phyloP scores from a whole-genome alignment of 2,113 vertebrate genomes.

The Triplophysa tibetana region DNA sequence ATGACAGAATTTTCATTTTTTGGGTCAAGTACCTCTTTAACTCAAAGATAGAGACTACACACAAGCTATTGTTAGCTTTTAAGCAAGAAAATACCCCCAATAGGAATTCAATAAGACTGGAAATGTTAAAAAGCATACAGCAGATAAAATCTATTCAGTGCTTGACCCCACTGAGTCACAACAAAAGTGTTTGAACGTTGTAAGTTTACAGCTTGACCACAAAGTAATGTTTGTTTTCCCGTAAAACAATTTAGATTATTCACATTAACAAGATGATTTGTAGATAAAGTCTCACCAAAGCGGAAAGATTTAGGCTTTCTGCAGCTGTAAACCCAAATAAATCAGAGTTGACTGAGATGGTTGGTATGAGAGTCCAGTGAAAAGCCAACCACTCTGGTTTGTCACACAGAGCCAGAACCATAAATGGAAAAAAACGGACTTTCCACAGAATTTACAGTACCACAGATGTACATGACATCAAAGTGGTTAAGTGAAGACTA shows the following conservation, averaged over 20 bases:
- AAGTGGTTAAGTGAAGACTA: background rate
- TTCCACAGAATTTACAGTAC: background rate
- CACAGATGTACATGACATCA: background rate
- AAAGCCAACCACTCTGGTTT: background rate
- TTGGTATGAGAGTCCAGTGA: background rate
- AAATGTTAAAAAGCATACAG: background rate
- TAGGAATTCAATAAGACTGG: no score
- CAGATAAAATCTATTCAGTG: background rate
- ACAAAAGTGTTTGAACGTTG: slow-evolving; percentile 30
- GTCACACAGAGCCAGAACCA: background rate
- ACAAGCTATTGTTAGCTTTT: no score
- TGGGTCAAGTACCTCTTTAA: no score
- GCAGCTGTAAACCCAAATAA: slow-evolving; percentile 16
- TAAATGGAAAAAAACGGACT: background rate
- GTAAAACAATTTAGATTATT: slow-evolving; percentile 39
- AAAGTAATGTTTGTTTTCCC: slow-evolving; percentile 48
- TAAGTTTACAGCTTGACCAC: slow-evolving; percentile 49
- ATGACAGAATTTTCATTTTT: no score
- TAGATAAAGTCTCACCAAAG: slow-evolving; percentile 8
- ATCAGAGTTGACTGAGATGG: slow-evolving; percentile 20
- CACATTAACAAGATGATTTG: slow-evolving; percentile 15
- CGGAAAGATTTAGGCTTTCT: background rate
- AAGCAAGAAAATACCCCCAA: no score
- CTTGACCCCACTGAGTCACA: slow-evolving; percentile 42
- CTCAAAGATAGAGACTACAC: no score